phyloP scores from a whole-genome alignment of 2,888 invertebrate genomes.

The Nephrotoma flavescens region DNA sequence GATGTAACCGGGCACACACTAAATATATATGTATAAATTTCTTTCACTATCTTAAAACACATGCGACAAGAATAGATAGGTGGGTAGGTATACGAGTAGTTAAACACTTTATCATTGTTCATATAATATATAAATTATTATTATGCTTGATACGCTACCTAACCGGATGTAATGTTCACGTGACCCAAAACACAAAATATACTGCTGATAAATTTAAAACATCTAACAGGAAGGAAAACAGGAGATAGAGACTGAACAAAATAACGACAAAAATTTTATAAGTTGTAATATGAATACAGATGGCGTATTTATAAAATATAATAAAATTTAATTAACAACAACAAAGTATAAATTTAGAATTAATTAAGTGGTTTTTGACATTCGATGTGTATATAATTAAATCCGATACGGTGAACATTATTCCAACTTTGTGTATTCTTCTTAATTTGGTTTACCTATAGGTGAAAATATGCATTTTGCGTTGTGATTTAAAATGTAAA shows the following conservation, averaged over 20 bases:
- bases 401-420: background rate
- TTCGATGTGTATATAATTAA: background rate
- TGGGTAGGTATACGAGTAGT: background rate
- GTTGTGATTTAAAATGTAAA: too few species aligned
- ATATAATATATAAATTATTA: background rate
- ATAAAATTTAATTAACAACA: background rate
- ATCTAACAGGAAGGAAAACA: background rate
- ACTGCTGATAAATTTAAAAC: background rate
- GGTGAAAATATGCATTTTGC: too few species aligned
- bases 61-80: background rate
- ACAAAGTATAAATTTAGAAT: background rate
- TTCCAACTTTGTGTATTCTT: too few species aligned
- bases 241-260: background rate
- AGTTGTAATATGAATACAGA: constrained; percentile 1
- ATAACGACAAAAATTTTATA: background rate
- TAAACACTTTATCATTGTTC: too few species aligned
- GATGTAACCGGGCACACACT: background rate
- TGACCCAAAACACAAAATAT: background rate
- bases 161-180: background rate
- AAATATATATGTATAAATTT: background rate
- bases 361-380: background rate
- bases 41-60: background rate
- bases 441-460: too few species aligned
- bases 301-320: background rate
- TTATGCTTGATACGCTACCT: background rate